phyloP scores from a whole-genome alignment of 2,888 invertebrate species.

The Ophion ellenae region DNA sequence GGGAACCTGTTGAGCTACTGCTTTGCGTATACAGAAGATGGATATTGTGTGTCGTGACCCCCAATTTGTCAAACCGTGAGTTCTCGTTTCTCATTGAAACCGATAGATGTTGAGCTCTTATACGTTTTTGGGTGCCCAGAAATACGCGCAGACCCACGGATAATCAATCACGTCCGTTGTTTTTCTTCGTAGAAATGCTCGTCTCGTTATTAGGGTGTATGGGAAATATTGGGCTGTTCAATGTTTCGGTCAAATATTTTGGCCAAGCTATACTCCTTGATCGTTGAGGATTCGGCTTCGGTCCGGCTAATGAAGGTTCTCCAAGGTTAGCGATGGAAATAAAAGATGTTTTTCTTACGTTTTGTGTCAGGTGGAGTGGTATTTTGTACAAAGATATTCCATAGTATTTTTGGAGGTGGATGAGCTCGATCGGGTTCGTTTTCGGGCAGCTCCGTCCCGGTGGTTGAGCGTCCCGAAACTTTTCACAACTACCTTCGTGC shows the following conservation, averaged over 20 bases:
- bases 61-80: neutral
- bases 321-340: too few relatives aligned
- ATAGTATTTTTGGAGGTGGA: conserved; percentile 45
- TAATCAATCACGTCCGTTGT: neutral
- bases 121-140: neutral
- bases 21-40: neutral
- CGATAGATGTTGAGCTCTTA: neutral
- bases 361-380: conserved; percentile 2
- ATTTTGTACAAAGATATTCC: conserved; percentile 26
- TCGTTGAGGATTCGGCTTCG: too few relatives aligned
- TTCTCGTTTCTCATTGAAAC: conserved; percentile 11
- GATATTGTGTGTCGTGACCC: neutral
- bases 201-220: neutral
- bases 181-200: neutral
- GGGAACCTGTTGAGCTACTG: conserved; percentile 2
- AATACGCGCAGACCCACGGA: neutral
- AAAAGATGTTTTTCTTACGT: too few relatives aligned
- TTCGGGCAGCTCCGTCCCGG: conserved; percentile 21
- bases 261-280: neutral
- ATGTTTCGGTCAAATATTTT: neutral
- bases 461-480: conserved; percentile 31
- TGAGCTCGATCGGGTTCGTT: conserved; percentile 39
- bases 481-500: conserved; percentile 31
- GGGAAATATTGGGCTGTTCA: neutral
- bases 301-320: too few relatives aligned